phyloP scores from a whole-genome alignment of 2,888 invertebrate species.

The Chymomyza fuscimana region DNA sequence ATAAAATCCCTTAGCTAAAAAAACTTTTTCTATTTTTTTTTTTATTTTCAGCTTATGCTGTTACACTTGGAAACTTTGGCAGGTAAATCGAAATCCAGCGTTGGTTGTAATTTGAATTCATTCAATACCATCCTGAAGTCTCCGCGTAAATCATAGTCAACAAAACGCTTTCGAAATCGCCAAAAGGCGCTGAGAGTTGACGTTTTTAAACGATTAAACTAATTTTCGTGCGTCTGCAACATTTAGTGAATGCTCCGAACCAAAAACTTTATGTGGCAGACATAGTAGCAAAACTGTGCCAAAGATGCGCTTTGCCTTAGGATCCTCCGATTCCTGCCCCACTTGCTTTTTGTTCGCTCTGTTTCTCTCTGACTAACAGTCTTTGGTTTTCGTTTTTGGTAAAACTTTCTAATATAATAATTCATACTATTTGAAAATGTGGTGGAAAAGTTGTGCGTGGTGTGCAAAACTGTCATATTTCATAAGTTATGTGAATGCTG shows the following conservation, averaged over 20 bases:
- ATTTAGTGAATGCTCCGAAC: background rate
- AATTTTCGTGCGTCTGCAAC: background rate
- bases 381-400: constrained; percentile 48
- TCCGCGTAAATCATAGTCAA: background rate
- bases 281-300: background rate
- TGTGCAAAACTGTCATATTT: constrained; percentile 71
- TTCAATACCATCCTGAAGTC: background rate
- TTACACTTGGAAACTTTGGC: background rate
- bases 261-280: background rate
- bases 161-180: background rate
- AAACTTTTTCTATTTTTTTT: too few species aligned
- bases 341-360: constrained; percentile 21
- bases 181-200: background rate
- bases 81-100: background rate
- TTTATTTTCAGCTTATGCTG: too few species aligned
- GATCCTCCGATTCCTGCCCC: background rate
- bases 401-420: constrained; percentile 67
- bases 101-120: background rate
- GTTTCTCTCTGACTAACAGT: constrained; percentile 21
- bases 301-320: background rate
- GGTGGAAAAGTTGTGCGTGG: constrained; percentile 62
- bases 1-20: too few species aligned
- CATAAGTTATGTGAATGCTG: constrained; percentile 55
- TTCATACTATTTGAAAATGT: constrained; percentile 61
- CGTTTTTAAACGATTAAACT: background rate